Base-by-base conservation (phyloP, 2,113 vertebrate species). In the Sapayoa aenigma region DNA sequence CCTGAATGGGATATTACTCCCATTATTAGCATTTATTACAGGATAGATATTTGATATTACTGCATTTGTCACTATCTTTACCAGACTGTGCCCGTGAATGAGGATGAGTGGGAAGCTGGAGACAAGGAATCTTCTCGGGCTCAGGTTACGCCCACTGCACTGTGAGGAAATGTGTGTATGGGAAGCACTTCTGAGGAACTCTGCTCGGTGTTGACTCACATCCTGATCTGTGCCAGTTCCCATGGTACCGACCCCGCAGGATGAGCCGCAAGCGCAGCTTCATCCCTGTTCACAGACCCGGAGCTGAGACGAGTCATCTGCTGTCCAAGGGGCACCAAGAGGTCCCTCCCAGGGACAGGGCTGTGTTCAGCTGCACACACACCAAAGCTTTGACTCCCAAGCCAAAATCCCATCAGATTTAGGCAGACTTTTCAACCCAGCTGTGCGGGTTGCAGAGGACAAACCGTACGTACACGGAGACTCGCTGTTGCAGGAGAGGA, bases 21-120 rank as follows among this genome's bases (percentile, higher is more conserved):
- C 9, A 4, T 90, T 96, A 90, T 95, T 94, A 96, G 92, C 79
- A 84, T 93, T 93, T 93, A 95, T 96, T 95, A 94, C 89, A 90
- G 94, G 66, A 52, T 30, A 91, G 86, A 58, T 89, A 95, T 85
- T 82, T 6, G 86, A 74, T 96, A 88, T 94, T 73, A 92, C 86
- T 89, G 92, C 49, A 58, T 92, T 92, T 95, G 94, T 91, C 94
- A 90, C 83, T 88, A 71, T 14, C 72, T 90, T 74, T 86, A 53
- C 73, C 93, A 56, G 50, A 67, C 44, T 4, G 19, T 18, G 60
- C 56, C 80, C 37, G 92, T 41, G 87, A 89, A 74, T 7, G 63
- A 80, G 83, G 73, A 5, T 31, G 92, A 91, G 95, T 92, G 86
- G 93, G 96, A 94, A 96, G 93, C 50, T 6, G 3, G 68, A 10